phyloP scores from a whole-genome alignment of 1,140 invertebrate species.

The Ephestia elutella region DNA sequence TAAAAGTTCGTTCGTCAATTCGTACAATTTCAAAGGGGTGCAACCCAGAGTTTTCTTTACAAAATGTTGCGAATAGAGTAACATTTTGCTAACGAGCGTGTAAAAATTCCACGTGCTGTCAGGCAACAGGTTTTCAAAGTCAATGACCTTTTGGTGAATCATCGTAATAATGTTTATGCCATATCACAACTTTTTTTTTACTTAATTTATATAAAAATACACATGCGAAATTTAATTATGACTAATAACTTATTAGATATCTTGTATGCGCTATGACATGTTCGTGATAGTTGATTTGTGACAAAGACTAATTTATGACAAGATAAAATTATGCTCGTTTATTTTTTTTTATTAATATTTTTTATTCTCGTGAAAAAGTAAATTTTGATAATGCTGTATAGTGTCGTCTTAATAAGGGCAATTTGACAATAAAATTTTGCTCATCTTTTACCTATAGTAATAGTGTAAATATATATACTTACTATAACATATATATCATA shows the following conservation, averaged over 20 bases:
- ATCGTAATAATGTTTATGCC: not conserved
- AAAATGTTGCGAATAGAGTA: not conserved
- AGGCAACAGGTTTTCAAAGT: not conserved
- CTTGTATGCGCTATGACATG: not conserved
- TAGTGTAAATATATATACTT: too few relatives aligned
- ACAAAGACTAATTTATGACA: too few relatives aligned
- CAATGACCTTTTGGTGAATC: not conserved
- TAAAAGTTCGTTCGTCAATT: not conserved
- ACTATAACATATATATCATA: too few relatives aligned
- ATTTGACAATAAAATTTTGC: too few relatives aligned
- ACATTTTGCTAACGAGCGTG: constrained; percentile 1
- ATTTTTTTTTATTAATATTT: not conserved
- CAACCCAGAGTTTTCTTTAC: not conserved
- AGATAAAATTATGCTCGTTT: not conserved
- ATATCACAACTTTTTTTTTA: not conserved
- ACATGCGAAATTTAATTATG: too few relatives aligned
- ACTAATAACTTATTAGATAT: not conserved
- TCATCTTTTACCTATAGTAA: too few relatives aligned
- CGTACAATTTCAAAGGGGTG: not conserved
- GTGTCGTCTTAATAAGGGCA: too few relatives aligned
- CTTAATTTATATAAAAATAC: too few relatives aligned
- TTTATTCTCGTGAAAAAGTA: too few relatives aligned
- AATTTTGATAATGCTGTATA: too few relatives aligned
- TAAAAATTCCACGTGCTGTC: not conserved
- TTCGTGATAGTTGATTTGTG: not conserved